Conservation (phyloP, 2,888 invertebrate species). For the Mycalesis mineus region DNA sequence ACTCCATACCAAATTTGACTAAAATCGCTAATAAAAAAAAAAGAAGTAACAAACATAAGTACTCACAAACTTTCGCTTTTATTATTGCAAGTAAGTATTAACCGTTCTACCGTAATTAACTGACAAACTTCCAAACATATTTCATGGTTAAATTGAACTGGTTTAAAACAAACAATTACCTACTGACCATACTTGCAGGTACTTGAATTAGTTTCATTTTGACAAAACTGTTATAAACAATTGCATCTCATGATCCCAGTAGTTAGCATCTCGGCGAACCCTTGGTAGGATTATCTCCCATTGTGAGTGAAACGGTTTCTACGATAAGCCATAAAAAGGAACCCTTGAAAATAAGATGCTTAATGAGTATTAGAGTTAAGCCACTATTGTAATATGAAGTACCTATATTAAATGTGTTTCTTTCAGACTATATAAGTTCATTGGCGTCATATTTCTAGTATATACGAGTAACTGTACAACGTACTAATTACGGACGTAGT, state of each 20-base stretch:
- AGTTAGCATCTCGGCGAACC: slow-evolving; percentile 3
- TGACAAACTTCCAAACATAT: too few relatives aligned
- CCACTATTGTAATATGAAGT: slow-evolving; percentile 35
- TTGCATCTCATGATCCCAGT: neutral
- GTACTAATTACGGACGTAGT: neutral
- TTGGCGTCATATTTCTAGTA: neutral
- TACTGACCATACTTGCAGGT: neutral
- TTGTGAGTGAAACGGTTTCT: slow-evolving; percentile 48
- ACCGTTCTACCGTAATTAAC: too few relatives aligned
- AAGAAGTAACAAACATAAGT: too few relatives aligned
- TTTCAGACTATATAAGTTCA: neutral
- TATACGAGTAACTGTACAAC: neutral
- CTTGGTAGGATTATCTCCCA: slow-evolving; percentile 25
- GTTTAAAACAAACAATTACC: neutral
- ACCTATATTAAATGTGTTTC: slow-evolving; percentile 19
- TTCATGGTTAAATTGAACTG: too few relatives aligned
- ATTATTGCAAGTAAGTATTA: too few relatives aligned
- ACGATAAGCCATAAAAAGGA: slow-evolving; percentile 51
- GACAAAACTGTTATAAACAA: neutral
- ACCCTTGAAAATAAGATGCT: slow-evolving; percentile 40
- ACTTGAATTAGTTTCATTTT: neutral
- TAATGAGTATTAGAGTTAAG: slow-evolving; percentile 22
- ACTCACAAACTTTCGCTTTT: too few relatives aligned
- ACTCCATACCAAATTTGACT: too few relatives aligned
- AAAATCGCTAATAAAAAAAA: too few relatives aligned